A percentile compares a stretch with the other conserved stretches of the same genome.
Evolutionary conservation across 1,140 invertebrate genomes (phyloP).

Genomic region (Sarcophaga peregrina): DNA sequence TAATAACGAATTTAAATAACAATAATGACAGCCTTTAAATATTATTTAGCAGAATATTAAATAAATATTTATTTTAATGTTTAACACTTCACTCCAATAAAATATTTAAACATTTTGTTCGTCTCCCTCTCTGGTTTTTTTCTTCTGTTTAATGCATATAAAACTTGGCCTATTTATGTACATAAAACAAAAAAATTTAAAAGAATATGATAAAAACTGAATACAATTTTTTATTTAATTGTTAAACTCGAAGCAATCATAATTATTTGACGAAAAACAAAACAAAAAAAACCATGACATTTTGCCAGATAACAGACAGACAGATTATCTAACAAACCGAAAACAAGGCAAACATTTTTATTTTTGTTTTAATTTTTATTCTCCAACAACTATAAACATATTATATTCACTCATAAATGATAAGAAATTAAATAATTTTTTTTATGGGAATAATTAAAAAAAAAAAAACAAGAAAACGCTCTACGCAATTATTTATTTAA

Average conservation of each 20-base stretch:
- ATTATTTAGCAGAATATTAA: slow-evolving; percentile 13
- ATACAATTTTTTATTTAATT: not conserved
- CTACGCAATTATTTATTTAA: no score
- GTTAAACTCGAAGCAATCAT: not conserved
- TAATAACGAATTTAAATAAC: slow-evolving; percentile 15
- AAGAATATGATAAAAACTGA: not conserved
- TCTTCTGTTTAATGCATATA: no score
- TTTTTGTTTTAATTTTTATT: no score
- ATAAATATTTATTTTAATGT: slow-evolving; percentile 6
- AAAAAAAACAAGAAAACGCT: no score
- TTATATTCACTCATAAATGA: no score
- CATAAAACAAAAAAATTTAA: not conserved
- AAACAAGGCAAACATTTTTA: no score
- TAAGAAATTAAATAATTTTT: no score
- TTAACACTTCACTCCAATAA: not conserved
- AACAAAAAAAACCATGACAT: not conserved
- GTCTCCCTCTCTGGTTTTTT: no score
- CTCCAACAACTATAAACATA: no score
- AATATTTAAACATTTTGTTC: not conserved
- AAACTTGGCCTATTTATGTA: no score
- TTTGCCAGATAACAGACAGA: slow-evolving; percentile 5
- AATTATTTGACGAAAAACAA: slow-evolving; percentile 6
- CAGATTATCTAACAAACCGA: not conserved
- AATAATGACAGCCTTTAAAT: slow-evolving; percentile 12
- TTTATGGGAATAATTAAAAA: no score